Evolutionary conservation across 37 sponge, comb jelly and placozoan genomes (phyloP).

Genomic region (Ephydatia muelleri): DNA sequence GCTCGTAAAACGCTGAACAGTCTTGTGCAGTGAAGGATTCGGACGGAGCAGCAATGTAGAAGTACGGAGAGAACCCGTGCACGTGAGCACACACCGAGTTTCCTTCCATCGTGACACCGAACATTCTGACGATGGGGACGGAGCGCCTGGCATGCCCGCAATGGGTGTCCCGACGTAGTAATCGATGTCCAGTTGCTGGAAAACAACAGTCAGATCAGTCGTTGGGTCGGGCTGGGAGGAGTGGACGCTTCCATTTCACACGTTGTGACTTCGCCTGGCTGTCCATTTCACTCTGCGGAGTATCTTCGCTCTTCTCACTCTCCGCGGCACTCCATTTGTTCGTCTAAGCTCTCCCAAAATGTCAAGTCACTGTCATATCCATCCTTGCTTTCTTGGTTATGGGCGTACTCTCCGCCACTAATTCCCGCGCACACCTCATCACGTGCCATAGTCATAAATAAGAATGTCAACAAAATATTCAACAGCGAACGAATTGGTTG

Average conservation of each 20-base stretch:
- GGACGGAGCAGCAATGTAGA: constrained; percentile 73
- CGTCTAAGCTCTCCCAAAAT: no score
- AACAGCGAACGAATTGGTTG: no score
- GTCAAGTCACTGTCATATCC: no score
- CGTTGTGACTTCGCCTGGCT: constrained; percentile 10
- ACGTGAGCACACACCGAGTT: constrained; percentile 88
- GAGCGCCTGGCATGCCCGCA: constrained; percentile 72
- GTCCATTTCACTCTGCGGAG: no score
- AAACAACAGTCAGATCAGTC: constrained; percentile 53
- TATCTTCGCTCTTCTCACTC: background rate
- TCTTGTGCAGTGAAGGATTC: constrained; percentile 36
- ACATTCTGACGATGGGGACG: constrained; percentile 89
- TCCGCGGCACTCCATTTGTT: no score
- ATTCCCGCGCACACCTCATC: background rate
- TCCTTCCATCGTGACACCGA: constrained; percentile 87
- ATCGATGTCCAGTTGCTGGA: constrained; percentile 95
- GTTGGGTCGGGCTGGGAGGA: constrained; percentile 28
- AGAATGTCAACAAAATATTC: no score
- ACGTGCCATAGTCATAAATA: background rate
- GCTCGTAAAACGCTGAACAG: constrained; percentile 53
- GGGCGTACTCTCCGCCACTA: background rate
- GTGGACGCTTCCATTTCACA: constrained; percentile 43
- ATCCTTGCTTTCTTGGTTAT: no score
- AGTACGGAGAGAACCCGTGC: constrained; percentile 93
- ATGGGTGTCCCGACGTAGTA: constrained; percentile 66